Percentiles rank a stretch among this genome's conserved stretches.
Conservation (phyloP, 1,140 invertebrate species). For the Latrodectus geometricus region DNA sequence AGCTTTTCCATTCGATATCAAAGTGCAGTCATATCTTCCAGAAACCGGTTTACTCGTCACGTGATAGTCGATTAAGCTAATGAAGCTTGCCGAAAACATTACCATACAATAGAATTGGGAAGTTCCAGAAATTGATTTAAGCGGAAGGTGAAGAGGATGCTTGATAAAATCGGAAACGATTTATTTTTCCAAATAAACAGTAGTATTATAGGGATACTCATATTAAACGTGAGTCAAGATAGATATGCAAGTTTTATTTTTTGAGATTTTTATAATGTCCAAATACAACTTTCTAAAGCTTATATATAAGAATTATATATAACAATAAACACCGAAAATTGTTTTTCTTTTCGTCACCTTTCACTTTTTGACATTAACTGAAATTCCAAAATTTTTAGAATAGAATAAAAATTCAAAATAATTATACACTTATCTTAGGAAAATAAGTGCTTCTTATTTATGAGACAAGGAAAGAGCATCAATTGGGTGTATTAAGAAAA, state of each 20-base stretch:
- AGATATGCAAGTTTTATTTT: not conserved
- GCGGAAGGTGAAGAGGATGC: conserved; percentile 8
- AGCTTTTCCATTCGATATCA: not conserved
- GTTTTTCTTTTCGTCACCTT: too few relatives aligned
- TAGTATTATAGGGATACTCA: not conserved
- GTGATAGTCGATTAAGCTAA: conserved; percentile 22
- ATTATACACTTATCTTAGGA: too few relatives aligned
- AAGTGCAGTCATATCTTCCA: conserved; percentile 1
- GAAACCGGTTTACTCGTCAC: conserved; percentile 50
- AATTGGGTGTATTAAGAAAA: too few relatives aligned
- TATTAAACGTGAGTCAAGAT: not conserved
- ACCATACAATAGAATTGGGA: conserved; percentile 42
- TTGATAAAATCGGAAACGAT: conserved; percentile 32
- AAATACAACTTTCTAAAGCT: not conserved
- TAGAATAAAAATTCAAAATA: too few relatives aligned
- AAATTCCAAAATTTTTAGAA: too few relatives aligned
- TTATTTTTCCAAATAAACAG: conserved; percentile 9
- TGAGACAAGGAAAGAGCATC: too few relatives aligned
- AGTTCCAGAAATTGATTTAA: conserved; percentile 10
- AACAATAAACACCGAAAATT: too few relatives aligned
- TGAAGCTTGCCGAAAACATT: conserved; percentile 2
- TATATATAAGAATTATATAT: too few relatives aligned
- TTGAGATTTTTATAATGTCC: not conserved
- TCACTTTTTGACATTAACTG: too few relatives aligned
- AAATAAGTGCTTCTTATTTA: too few relatives aligned